Evolutionary conservation across 2,113 vertebrate species (phyloP), one percentile per base, ranked within the genome.

Genomic region (Rhagologus leucostigma): DNA sequence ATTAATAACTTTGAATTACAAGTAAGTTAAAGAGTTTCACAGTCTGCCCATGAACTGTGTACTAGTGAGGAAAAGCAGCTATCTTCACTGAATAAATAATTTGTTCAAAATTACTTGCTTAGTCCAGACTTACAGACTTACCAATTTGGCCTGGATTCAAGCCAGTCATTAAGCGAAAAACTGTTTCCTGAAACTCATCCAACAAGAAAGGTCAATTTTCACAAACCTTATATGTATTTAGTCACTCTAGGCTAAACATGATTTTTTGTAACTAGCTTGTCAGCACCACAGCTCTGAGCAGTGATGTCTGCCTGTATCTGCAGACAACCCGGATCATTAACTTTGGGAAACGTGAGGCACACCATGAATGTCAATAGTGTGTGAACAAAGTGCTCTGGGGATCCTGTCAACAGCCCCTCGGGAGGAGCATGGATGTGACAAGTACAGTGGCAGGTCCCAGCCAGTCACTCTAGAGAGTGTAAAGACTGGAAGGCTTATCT

Each of bases 41-140:
- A 86, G 64, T 68, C 90, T 84, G 71, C 23, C 79, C 23, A 5
- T 91, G 90, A 95, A 71, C 92, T 92, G 74, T 17, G 37, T 70
- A 90, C 71, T 64, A 81, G 77, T 91, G 86, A 96, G 89, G 82
- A 95, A 94, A 97, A 93, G 83, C 75, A 93, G 88, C 68, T 94
- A 95, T 95, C 82, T 96, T 93, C 90, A 86, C 79, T 78, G 82
- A 94, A 95, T 89, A 97, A 96, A 96, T 94, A 90, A 96, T 90
- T 91, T 92, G 55, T 86, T 86, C 88, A 64, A 86, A 96, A 90
- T 88, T 93, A 75, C 89, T 94, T 90, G 55, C 88, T 93, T 73
- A 84, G 55, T 75, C 76, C 71, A 90, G 79, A 70, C 42, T 83
- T 86, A 90, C 35, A 89, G 56, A 52, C 33, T 93, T 84, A 93